These are phyloP conservation scores for Zaprionus obscuricornis DNA, from an alignment of 2,888 invertebrate species.

Conservation along the genomic window DNA sequence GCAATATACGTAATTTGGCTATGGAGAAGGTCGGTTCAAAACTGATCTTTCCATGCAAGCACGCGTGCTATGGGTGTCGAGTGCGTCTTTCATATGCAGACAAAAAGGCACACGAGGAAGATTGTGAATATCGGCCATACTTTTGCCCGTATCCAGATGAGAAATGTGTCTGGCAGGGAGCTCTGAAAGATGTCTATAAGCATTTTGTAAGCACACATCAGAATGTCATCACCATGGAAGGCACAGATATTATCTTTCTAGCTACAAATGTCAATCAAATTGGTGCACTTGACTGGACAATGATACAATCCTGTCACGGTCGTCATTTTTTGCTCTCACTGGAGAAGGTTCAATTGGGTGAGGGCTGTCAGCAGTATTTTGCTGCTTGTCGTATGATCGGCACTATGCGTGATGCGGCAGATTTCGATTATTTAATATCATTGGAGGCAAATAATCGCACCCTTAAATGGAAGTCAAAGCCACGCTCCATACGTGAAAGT, in stretches of 20 bases:
- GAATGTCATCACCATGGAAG: slow-evolving; percentile 98
- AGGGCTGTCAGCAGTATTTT: slow-evolving; percentile 97
- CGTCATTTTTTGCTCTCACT: slow-evolving; percentile 99
- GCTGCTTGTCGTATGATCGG: slow-evolving; percentile 99
- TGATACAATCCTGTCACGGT: slow-evolving; percentile 99
- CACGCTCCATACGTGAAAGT: slow-evolving; percentile 98
- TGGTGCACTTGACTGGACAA: slow-evolving; percentile 99
- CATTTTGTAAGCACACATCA: slow-evolving; percentile 98
- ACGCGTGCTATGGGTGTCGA: slow-evolving; percentile 96
- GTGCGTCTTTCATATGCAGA: slow-evolving; percentile 96
- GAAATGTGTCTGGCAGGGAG: slow-evolving; percentile 99
- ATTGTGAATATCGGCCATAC: slow-evolving; percentile 98
- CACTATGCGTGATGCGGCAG: slow-evolving; percentile 98
- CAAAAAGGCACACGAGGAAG: slow-evolving; percentile 98
- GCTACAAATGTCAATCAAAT: slow-evolving; percentile 99
- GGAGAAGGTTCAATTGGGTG: slow-evolving; percentile 98
- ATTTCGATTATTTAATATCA: slow-evolving; percentile 98
- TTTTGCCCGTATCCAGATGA: slow-evolving; percentile 99
- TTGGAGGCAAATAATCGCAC: slow-evolving; percentile 83
- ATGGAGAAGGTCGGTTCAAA: slow-evolving; percentile 99
- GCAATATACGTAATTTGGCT: slow-evolving; percentile 98
- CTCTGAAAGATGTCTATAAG: slow-evolving; percentile 98
- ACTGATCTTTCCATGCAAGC: slow-evolving; percentile 99
- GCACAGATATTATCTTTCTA: slow-evolving; percentile 99
- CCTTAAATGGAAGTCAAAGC: slow-evolving; percentile 95